Evolutionary conservation across 2,888 invertebrate genomes (phyloP), one percentile per base, ranked within the genome.

Genomic region (Lasius fuliginosus): DNA sequence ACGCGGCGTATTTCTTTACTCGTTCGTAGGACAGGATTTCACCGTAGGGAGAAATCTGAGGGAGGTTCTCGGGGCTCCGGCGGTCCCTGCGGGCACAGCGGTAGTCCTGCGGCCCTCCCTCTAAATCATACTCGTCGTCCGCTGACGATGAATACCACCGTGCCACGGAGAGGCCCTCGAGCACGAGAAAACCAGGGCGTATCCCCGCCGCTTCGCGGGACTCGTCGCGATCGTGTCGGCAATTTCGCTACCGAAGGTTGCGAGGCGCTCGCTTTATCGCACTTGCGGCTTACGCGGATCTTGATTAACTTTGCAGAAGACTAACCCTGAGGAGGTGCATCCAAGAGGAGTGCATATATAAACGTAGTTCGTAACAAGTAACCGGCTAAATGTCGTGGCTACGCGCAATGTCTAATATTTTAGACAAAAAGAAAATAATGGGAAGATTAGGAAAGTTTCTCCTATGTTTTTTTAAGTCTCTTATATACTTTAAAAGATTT

Each of bases 121-220:
- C 75, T 86, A 88, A 91, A 91, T 91, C 89, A 88, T 85, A 83
- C 87, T 81, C 71, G 85, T 81, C 82, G 81, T 71, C 73, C 74
- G 68, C 58, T 69, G 77, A 79, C 65, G 85, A 87, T 85, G 85
- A 89, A 89, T 87, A 86, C 86, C 86, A 69, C 56, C 56, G 36
- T 65, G 56, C 56, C 64, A 82, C 82, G 60, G 33, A 40, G 30
- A 46, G 87, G 85, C 84, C 85, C 65, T 84, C 87, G 75, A 74
- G 82, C 74, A 68, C 69, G 85, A 77, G 65, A 49, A 67, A 71
- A 77, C 67, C 77, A 71, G 82, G 82, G 81, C 71, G 76, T 67
- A 69, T 6, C 49, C n/a, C n/a, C 49, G n/a, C n/a, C n/a, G 75
- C 60, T 82, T 79, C 84, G 75, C 83, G 33, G 67, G 56, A 42